Evolutionary conservation across 2,113 vertebrate species (phyloP), one percentile per base, ranked within the genome.

Genomic region (Atractosteus spatula): DNA sequence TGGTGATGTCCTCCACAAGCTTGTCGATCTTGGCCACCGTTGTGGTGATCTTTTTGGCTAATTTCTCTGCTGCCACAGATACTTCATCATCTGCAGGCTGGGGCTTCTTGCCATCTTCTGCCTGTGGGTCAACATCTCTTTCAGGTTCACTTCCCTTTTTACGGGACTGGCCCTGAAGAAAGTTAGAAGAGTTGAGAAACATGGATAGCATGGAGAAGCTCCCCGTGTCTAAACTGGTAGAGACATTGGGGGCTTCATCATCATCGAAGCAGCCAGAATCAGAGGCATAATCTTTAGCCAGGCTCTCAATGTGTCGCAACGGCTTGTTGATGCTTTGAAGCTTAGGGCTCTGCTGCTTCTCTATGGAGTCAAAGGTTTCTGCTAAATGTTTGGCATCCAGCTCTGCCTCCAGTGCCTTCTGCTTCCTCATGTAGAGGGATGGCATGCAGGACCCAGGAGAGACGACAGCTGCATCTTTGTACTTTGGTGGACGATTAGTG

Each of bases 231-330:
- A 95, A 86, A 0, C 93, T 91, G 0, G 91, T 90, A 0, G 96
- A 94, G 70, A 94, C 57, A 3, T 95, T 96, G 2, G 97, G 97
- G 0, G 92, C 96, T 0, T 99, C 97, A 0, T 99, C 97, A 0
- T 99, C 97, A 0, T 98, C 97, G 0, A 99, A 99, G 79, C 97
- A 99, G 68, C 97, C 97, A 0, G 97, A 99, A 80, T 99, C 97
- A 0, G 97, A 98, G 0, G 97, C 97, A 0, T 98, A 99, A 79
- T 99, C 97, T 81, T 94, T 96, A 7, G 92, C 96, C 80, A 98
- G 87, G 74, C 92, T 97, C 43, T 99, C 96, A 65, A 97, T 94
- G 86, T 96, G 96, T 3, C 95, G 75, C 45, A 90, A 73, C 0
- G 94, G 93, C 79, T 96, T 98, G 84, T 94, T 94, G 41, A 89